These are phyloP conservation scores for Anodontia alba DNA, from an alignment of 2,888 invertebrate species.

Conservation along the genomic window DNA sequence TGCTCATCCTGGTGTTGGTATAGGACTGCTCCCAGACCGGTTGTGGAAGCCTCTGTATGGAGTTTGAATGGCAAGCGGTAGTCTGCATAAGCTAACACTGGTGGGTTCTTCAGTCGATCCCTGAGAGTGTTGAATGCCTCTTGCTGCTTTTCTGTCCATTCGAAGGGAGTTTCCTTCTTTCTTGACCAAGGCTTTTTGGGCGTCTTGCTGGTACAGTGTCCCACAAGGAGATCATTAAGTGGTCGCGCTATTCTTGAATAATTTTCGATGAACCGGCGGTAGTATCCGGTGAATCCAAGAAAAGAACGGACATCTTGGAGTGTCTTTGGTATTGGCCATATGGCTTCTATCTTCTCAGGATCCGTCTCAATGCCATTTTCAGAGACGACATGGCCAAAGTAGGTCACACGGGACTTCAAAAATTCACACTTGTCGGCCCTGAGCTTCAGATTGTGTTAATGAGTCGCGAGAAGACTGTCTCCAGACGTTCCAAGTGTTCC, in stretches of 20 bases:
- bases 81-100: constrained; percentile 29
- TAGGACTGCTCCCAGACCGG: constrained; percentile 44
- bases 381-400: constrained; percentile 20
- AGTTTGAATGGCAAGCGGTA: constrained; percentile 40
- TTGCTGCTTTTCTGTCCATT: neutral
- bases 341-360: constrained; percentile 12
- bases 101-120: constrained; percentile 10
- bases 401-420: too few relatives aligned
- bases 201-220: constrained; percentile 3
- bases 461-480: constrained; percentile 33
- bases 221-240: constrained; percentile 16
- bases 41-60: constrained; percentile 33
- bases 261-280: constrained; percentile 14
- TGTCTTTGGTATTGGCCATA: constrained; percentile 19
- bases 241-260: constrained; percentile 17
- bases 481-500: constrained; percentile 39
- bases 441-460: constrained; percentile 33
- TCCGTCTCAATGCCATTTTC: too few relatives aligned
- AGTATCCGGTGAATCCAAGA: constrained; percentile 35
- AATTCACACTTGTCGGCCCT: constrained; percentile 38
- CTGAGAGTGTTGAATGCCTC: constrained; percentile 17
- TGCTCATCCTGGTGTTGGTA: constrained; percentile 38
- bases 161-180: neutral
- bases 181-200: neutral
- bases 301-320: constrained; percentile 18